Evolutionary conservation across 2,113 vertebrate genomes (phyloP).

Genomic region (Scortum barcoo): DNA sequence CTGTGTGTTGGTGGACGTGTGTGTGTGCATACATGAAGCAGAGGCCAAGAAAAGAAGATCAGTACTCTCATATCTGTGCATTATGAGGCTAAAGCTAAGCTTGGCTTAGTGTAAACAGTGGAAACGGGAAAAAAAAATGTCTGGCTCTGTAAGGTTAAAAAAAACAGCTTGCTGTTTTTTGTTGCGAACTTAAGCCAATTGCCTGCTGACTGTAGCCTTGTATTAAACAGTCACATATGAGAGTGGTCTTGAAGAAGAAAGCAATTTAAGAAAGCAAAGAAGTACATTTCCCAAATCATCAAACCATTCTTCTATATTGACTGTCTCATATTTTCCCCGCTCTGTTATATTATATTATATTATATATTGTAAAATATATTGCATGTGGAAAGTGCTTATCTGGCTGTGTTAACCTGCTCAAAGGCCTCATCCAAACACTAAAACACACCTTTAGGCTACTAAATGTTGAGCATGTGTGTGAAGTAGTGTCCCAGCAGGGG

Average conservation of each 20-base stretch:
- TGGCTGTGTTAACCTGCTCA: constrained; percentile 12
- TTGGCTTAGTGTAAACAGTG: not conserved
- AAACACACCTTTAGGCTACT: constrained; percentile 62
- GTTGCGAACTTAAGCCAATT: no score
- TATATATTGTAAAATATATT: constrained; percentile 2
- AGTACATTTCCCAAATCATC: not conserved
- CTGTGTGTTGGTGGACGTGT: constrained; percentile 41
- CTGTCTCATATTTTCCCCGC: not conserved
- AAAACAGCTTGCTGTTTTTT: not conserved
- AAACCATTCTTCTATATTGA: not conserved
- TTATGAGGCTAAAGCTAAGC: not conserved
- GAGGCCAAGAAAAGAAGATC: constrained; percentile 6
- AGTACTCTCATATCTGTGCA: not conserved
- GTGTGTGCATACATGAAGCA: constrained; percentile 27
- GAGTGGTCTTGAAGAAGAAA: not conserved
- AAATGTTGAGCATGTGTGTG: constrained; percentile 66
- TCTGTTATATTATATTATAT: no score
- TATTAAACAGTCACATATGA: not conserved
- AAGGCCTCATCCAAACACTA: constrained; percentile 37
- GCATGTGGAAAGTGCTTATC: constrained; percentile 51
- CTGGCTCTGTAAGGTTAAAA: not conserved
- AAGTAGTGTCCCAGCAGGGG: constrained; percentile 60
- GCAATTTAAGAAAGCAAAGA: no score
- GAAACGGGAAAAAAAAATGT: not conserved
- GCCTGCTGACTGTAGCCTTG: not conserved